Conservation (phyloP, 2,113 vertebrate genomes). For the human region DNA sequence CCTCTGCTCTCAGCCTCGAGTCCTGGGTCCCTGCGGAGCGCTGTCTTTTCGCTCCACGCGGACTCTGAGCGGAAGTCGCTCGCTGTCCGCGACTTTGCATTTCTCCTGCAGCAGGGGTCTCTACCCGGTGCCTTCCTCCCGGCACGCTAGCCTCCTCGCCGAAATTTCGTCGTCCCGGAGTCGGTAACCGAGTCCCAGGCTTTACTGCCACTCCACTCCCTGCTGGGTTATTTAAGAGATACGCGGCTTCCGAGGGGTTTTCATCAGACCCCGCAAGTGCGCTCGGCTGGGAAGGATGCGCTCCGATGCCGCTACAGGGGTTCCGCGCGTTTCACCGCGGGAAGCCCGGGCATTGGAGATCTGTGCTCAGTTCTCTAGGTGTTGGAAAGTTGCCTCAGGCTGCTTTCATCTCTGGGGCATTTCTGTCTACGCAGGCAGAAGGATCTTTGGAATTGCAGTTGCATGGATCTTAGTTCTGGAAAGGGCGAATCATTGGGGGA, state of each 20-base stretch:
- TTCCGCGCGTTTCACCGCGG: background rate
- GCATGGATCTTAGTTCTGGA: conserved; percentile 19
- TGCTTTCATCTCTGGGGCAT: background rate
- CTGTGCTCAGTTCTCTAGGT: background rate
- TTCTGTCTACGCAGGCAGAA: background rate
- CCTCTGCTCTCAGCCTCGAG: background rate
- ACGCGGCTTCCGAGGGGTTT: background rate
- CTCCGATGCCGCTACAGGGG: accelerated
- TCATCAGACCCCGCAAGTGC: background rate
- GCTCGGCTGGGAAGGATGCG: background rate
- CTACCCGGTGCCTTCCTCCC: background rate
- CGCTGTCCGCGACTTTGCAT: background rate
- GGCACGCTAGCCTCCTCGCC: too few species aligned
- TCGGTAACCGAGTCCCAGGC: background rate
- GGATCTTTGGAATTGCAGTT: conserved; percentile 35
- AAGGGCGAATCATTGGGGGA: conserved; percentile 3
- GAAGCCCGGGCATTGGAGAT: background rate
- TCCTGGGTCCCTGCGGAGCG: background rate
- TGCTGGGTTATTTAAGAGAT: too few species aligned
- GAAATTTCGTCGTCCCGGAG: background rate
- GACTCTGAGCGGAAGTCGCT: conserved; percentile 38
- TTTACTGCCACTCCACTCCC: background rate
- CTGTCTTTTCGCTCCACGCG: conserved; percentile 70
- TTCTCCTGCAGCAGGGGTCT: background rate
- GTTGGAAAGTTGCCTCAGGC: background rate